Evolutionary conservation across 2,113 vertebrate genomes (phyloP).

Genomic region (Anolis sagrei): DNA sequence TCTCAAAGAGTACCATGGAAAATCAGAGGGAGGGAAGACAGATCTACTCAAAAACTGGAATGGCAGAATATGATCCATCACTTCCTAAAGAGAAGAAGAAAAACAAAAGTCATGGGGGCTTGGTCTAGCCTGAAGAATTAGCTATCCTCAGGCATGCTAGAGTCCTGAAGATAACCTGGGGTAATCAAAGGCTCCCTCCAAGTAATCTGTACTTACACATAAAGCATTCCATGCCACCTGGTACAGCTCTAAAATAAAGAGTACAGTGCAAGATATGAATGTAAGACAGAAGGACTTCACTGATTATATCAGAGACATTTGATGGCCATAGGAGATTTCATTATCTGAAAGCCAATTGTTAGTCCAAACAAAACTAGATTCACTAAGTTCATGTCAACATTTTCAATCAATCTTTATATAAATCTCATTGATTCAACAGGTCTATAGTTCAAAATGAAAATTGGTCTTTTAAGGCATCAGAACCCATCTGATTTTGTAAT

Average conservation of each 20-base stretch:
- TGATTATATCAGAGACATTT: not conserved
- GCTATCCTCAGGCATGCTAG: not conserved
- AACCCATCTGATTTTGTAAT: too few relatives aligned
- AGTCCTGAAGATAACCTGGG: not conserved
- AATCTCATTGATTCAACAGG: too few relatives aligned
- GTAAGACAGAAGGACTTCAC: not conserved
- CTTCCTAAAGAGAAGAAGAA: not conserved
- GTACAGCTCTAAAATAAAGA: not conserved
- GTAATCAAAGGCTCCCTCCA: not conserved
- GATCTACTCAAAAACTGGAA: not conserved
- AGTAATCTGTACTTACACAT: not conserved
- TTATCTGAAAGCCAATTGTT: not conserved
- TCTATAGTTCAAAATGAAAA: too few relatives aligned
- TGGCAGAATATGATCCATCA: not conserved
- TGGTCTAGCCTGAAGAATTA: not conserved
- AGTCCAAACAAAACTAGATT: too few relatives aligned
- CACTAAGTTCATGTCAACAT: too few relatives aligned
- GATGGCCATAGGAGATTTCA: too few relatives aligned
- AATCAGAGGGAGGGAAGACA: not conserved
- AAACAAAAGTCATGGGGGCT: not conserved
- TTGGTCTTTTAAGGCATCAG: too few relatives aligned
- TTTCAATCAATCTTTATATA: too few relatives aligned
- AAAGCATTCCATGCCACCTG: not conserved
- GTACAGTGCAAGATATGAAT: not conserved
- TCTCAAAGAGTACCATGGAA: not conserved